Conservation (phyloP, 1,140 invertebrate species). For the Drosophila repleta region DNA sequence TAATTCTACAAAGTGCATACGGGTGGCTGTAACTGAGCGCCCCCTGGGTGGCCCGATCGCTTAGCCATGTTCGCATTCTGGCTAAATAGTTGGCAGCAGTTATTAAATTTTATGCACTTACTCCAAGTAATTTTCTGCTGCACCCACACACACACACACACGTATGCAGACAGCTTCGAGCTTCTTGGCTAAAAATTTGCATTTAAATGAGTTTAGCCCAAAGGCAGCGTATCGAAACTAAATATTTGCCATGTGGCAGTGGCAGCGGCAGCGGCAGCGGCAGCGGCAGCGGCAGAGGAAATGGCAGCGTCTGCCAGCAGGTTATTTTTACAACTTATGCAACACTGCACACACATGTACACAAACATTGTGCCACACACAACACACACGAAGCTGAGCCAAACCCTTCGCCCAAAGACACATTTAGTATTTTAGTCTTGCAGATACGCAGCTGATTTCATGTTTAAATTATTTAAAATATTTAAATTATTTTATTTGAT, state of each 20-base stretch:
- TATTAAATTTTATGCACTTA: conserved; percentile 77
- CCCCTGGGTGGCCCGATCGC: background rate
- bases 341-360: conserved; percentile 79
- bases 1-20: conserved; percentile 70
- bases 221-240: conserved; percentile 80
- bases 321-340: conserved; percentile 82
- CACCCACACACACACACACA: background rate
- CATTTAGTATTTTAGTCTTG: background rate
- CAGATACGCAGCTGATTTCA: conserved; percentile 12
- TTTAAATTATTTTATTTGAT: too few species aligned
- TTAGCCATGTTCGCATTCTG: conserved; percentile 18
- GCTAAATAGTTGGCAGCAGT: conserved; percentile 66
- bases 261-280: conserved; percentile 21
- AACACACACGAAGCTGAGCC: conserved; percentile 9
- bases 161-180: conserved; percentile 18
- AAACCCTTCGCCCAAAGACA: conserved; percentile 5
- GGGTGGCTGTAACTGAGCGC: background rate
- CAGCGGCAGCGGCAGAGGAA: conserved; percentile 17
- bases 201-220: conserved; percentile 80
- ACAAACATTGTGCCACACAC: conserved; percentile 66
- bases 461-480: background rate
- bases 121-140: conserved; percentile 55
- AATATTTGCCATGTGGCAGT: conserved; percentile 71
- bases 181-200: conserved; percentile 73
- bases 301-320: conserved; percentile 35